These are phyloP conservation scores for Rhagium mordax DNA, from an alignment of 2,888 invertebrate species.

Conservation along the genomic window DNA sequence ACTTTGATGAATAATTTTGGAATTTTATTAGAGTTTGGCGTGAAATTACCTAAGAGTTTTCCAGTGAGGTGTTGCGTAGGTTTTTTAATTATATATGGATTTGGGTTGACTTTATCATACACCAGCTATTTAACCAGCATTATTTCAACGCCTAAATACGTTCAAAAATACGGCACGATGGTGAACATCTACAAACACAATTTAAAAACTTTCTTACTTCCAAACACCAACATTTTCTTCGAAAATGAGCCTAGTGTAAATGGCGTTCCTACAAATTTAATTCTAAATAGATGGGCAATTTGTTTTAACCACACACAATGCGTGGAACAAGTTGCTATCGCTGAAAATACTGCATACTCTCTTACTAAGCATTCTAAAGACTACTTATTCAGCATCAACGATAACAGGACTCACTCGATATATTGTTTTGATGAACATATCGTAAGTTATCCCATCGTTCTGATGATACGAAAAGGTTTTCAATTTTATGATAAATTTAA, in stretches of 20 bases:
- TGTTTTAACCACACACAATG: not conserved
- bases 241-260: not conserved
- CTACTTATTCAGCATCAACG: not conserved
- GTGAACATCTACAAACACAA: constrained; percentile 26
- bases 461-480: constrained; percentile 1
- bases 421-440: not conserved
- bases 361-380: too few relatives aligned
- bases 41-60: constrained; percentile 10
- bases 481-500: not conserved
- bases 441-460: too few relatives aligned
- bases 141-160: constrained; percentile 27
- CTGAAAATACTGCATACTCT: not conserved
- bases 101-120: constrained; percentile 7
- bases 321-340: not conserved
- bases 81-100: constrained; percentile 26
- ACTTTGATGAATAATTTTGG: constrained; percentile 15
- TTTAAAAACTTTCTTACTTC: not conserved
- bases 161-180: constrained; percentile 32
- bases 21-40: not conserved
- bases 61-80: constrained; percentile 32
- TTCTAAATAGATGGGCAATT: not conserved
- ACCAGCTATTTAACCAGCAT: constrained; percentile 37
- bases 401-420: not conserved
- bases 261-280: not conserved
- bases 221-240: too few relatives aligned